A percentile compares a stretch with the other conserved stretches of the same genome.
These are phyloP conservation scores for Climacteris rufus DNA, from an alignment of 2,113 vertebrate species.

Conservation along the genomic window DNA sequence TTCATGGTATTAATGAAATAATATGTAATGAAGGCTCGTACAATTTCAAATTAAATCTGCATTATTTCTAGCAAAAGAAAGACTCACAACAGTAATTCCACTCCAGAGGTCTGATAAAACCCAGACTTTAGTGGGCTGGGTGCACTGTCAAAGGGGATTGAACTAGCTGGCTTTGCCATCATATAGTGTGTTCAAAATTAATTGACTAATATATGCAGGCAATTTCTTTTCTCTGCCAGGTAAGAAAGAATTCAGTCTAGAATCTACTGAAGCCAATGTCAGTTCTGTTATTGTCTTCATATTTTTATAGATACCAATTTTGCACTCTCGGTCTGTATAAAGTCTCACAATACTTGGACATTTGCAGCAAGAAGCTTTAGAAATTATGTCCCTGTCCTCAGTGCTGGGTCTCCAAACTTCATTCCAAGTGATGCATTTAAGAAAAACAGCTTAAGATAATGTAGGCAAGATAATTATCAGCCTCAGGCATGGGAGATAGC, in stretches of 20 bases:
- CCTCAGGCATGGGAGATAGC: neutral
- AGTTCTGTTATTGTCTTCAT: neutral
- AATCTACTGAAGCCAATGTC: neutral
- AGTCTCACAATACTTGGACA: neutral
- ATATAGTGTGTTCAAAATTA: fast-evolving
- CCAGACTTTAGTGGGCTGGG: neutral
- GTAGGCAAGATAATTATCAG: neutral
- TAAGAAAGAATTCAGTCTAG: neutral
- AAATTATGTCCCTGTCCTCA: neutral
- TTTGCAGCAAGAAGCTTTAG: neutral
- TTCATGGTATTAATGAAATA: neutral
- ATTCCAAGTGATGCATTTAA: neutral
- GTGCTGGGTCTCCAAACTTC: neutral
- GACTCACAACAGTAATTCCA: neutral
- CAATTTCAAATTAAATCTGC: neutral
- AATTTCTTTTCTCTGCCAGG: neutral
- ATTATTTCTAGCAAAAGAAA: neutral
- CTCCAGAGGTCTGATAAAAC: neutral
- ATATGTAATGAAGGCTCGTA: neutral
- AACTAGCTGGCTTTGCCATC: neutral
- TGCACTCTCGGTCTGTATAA: neutral
- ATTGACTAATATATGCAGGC: neutral
- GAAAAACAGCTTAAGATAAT: neutral
- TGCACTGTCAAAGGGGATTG: neutral
- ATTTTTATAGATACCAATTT: neutral